Conservation (phyloP, 2,888 invertebrate species). For the Vesta saturnalis region DNA sequence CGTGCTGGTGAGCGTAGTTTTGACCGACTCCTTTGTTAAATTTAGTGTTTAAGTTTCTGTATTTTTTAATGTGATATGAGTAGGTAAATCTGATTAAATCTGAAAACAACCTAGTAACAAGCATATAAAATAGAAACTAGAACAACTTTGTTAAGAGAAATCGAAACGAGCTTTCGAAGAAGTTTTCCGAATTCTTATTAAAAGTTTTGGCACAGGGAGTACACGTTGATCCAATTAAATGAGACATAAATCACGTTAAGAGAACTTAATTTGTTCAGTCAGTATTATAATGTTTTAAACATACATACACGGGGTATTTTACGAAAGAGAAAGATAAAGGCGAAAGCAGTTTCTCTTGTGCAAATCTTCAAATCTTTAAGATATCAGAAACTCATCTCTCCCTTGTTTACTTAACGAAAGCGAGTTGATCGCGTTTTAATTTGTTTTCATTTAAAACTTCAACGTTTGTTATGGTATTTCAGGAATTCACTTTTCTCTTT, state of each 20-base stretch:
- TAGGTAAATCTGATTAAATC: too few relatives aligned
- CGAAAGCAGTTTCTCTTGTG: constrained; percentile 34
- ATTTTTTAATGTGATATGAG: too few relatives aligned
- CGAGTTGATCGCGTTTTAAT: constrained; percentile 52
- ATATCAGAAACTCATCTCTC: constrained; percentile 49
- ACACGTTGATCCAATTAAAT: constrained; percentile 53
- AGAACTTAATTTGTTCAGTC: constrained; percentile 50
- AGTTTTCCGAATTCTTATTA: constrained; percentile 23
- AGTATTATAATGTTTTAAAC: constrained; percentile 56
- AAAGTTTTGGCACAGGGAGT: constrained; percentile 40
- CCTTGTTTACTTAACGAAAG: constrained; percentile 47
- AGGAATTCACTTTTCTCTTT: constrained; percentile 20
- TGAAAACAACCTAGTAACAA: too few relatives aligned
- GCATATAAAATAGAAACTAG: not conserved
- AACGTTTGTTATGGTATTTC: constrained; percentile 24
- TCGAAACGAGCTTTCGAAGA: constrained; percentile 1
- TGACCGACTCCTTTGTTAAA: too few relatives aligned
- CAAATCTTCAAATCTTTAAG: constrained; percentile 45
- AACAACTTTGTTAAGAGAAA: not conserved
- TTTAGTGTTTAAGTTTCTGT: too few relatives aligned
- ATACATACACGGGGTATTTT: constrained; percentile 43
- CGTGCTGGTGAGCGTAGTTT: too few relatives aligned
- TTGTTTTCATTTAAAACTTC: constrained; percentile 44
- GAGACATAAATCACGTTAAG: constrained; percentile 55
- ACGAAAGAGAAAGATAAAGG: too few relatives aligned